Evolutionary conservation across 2,888 invertebrate genomes (phyloP).

Genomic region (Drosophila trichaetosa): DNA sequence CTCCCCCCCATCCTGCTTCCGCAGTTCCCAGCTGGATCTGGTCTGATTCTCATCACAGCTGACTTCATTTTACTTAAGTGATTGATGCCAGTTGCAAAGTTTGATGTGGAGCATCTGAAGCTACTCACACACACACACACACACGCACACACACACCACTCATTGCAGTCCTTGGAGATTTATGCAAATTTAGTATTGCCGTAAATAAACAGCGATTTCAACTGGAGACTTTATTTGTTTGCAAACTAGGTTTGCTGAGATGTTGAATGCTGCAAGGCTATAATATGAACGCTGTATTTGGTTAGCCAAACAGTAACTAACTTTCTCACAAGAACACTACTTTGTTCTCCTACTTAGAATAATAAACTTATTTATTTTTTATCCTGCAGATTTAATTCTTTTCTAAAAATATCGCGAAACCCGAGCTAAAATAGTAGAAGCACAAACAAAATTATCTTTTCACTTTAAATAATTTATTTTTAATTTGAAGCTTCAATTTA

Average conservation of each 20-base stretch:
- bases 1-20: background rate
- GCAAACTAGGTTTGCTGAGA: background rate
- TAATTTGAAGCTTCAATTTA: too few relatives aligned
- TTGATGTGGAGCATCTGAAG: slow-evolving; percentile 24
- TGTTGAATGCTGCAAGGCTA: background rate
- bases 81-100: slow-evolving; percentile 64
- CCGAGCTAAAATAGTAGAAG: background rate
- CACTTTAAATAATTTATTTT: background rate
- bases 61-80: slow-evolving; percentile 64
- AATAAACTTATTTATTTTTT: background rate
- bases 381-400: background rate
- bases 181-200: slow-evolving; percentile 29
- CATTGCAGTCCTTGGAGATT: slow-evolving; percentile 41
- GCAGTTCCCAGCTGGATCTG: background rate
- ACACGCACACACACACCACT: background rate
- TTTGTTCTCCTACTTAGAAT: background rate
- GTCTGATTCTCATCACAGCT: slow-evolving; percentile 18
- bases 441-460: background rate
- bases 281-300: background rate
- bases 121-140: background rate
- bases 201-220: slow-evolving; percentile 18
- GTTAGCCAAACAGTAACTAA: background rate
- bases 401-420: background rate
- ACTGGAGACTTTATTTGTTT: background rate
- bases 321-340: background rate